Base-by-base conservation (phyloP, 2,888 invertebrate genomes). In the Cryptophagus acutangulus region DNA sequence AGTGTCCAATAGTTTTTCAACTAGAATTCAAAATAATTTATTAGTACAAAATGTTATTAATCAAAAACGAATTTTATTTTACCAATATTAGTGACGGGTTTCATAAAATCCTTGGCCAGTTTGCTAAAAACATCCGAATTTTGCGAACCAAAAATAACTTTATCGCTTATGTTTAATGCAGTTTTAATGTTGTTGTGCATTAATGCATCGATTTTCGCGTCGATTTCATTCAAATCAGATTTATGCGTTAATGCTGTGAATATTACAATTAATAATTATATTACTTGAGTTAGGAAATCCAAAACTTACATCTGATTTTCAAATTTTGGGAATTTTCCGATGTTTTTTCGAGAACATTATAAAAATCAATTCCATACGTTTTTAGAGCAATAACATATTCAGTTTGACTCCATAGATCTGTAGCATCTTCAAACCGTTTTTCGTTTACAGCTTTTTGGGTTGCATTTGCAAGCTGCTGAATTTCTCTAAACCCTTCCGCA, bases 111-210 rank as follows among this genome's bases (percentile, higher is more conserved):
- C 3, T 53, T 75, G 5, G 60, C 53, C 24, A 85, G 72, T 17
- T 67, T 63, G 15, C 61, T 50, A 58, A 87, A 88, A 0, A 87
- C 87, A 0, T 45, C 36, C 2, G 50, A 42, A 8, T 78, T 74
- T 57, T 80, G 79, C 0, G 71, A 72, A 36, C 80, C 82, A 82
- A 87, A 91, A 1, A 60, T 66, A 2, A 82, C 77, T 1, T 61
- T 67, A 2, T 4, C 3, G 12, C 3, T 8, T 3, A 90, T 78
- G 1, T 71, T 67, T 1, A 91, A 72, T 31, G 81, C 81, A 44
- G 74, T 50, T 48, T 77, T 80, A 1, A 91, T 87, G 20, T 70
- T 64, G 0, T 77, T 78, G 54, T 84, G 84, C 91, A 92, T 91
- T 33, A 90, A 63, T 0, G 59, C 49, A 18, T 72, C 41, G 3